phyloP scores from a whole-genome alignment of 2,113 vertebrate genomes.

The Sander lucioperca region DNA sequence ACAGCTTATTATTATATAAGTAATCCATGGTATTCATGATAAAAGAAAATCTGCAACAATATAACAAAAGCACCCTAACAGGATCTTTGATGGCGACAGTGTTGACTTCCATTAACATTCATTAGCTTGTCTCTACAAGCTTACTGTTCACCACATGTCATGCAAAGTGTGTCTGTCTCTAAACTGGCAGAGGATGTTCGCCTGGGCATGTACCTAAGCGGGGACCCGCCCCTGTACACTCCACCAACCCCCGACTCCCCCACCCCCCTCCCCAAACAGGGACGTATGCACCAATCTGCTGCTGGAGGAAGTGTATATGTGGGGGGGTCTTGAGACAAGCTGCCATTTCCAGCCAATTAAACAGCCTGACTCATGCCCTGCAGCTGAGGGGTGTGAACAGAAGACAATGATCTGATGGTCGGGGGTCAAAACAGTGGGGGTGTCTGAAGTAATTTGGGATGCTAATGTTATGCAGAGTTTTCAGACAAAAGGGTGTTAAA shows the following conservation, averaged over 20 bases:
- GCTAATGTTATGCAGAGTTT: conserved; percentile 67
- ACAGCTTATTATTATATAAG: background rate
- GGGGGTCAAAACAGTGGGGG: conserved; percentile 41
- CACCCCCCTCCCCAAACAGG: conserved; percentile 21
- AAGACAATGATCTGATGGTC: conserved; percentile 63
- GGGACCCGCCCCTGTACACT: background rate
- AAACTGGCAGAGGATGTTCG: conserved; percentile 51
- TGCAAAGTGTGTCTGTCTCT: background rate
- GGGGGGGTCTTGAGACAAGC: conserved; percentile 16
- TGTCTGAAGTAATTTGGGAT: conserved; percentile 52
- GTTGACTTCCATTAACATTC: conserved; percentile 6
- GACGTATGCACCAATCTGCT: conserved; percentile 42
- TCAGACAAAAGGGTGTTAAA: conserved; percentile 24
- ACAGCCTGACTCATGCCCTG: conserved; percentile 56
- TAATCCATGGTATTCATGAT: background rate
- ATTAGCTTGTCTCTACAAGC: conserved; percentile 13
- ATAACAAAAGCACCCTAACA: background rate
- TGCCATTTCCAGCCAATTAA: conserved; percentile 58
- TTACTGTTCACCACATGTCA: conserved; percentile 17
- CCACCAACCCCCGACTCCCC: background rate
- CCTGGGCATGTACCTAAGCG: conserved; percentile 71
- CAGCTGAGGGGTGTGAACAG: conserved; percentile 32
- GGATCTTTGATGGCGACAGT: background rate
- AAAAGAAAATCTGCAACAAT: background rate
- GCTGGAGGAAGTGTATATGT: background rate